phyloP scores from a whole-genome alignment of 2,113 vertebrate species.

The Melierax canorus region DNA sequence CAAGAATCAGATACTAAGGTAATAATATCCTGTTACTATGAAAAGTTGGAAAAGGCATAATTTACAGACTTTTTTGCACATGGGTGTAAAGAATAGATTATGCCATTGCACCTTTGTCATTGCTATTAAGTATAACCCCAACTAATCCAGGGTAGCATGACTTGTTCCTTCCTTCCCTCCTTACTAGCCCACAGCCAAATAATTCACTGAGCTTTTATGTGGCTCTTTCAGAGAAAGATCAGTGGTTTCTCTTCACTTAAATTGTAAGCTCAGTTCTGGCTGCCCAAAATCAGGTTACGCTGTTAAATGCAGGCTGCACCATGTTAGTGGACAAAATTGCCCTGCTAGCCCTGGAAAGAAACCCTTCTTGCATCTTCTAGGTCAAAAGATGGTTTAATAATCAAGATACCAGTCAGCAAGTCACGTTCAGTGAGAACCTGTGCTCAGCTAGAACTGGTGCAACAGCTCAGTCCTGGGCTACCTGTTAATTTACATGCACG shows the following conservation, averaged over 20 bases:
- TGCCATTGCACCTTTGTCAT: not conserved
- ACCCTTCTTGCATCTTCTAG: not conserved
- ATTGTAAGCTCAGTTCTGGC: not conserved
- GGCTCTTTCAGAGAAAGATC: not conserved
- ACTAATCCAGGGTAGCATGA: not conserved
- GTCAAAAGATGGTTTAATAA: not conserved
- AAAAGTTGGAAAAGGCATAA: not conserved
- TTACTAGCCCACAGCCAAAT: not conserved
- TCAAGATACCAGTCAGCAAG: not conserved
- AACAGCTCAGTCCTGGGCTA: not conserved
- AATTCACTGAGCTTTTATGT: not conserved
- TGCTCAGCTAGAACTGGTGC: not conserved
- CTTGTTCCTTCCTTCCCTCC: not conserved
- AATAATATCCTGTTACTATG: not conserved
- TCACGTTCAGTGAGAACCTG: not conserved
- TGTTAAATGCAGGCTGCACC: not conserved
- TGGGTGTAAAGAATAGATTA: not conserved
- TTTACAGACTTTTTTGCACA: not conserved
- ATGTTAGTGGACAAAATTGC: accelerated
- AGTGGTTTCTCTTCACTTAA: not conserved
- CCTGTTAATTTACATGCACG: not conserved
- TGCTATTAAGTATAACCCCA: not conserved
- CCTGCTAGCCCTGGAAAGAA: not conserved
- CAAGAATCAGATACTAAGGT: not conserved
- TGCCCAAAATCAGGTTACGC: not conserved